Conservation (phyloP, 2,797 vertebrate species). For the Argyrosomus regius region DNA sequence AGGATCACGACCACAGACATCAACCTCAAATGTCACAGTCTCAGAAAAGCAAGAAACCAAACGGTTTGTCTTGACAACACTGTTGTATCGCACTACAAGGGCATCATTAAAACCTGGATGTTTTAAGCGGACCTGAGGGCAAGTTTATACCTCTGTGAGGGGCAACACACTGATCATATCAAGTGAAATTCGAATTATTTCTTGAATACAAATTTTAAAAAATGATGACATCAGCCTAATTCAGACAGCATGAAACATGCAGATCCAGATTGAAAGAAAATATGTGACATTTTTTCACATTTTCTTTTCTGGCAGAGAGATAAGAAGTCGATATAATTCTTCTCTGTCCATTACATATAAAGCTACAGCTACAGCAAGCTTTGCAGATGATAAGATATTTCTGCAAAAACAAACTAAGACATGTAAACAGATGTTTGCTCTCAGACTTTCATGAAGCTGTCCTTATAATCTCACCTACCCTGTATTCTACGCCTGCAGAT, state of each 20-base stretch:
- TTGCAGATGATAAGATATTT: conserved; percentile 30
- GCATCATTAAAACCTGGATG: conserved; percentile 31
- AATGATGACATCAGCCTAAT: conserved; percentile 29
- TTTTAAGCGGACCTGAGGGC: conserved; percentile 17
- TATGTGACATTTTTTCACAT: neutral
- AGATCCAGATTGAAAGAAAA: conserved; percentile 8
- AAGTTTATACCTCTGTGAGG: conserved; percentile 34
- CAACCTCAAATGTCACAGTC: conserved; percentile 54
- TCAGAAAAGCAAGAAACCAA: conserved; percentile 37
- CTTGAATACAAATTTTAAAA: conserved; percentile 18
- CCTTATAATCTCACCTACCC: conserved; percentile 50
- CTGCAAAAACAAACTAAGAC: conserved; percentile 35
- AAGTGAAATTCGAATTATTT: conserved; percentile 35
- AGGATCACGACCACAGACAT: conserved; percentile 48
- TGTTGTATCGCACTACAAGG: conserved; percentile 31
- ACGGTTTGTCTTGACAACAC: conserved; percentile 40
- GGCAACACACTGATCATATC: conserved; percentile 29
- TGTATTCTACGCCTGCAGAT: conserved; percentile 26
- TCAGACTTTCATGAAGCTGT: conserved; percentile 61
- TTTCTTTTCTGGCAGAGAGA: neutral
- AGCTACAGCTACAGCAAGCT: neutral
- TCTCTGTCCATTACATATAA: neutral
- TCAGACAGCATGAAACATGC: conserved; percentile 38
- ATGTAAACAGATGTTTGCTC: conserved; percentile 69
- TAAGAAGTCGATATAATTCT: neutral